These are phyloP conservation scores for Achroia grisella DNA, from an alignment of 1,140 invertebrate species.

Conservation along the genomic window DNA sequence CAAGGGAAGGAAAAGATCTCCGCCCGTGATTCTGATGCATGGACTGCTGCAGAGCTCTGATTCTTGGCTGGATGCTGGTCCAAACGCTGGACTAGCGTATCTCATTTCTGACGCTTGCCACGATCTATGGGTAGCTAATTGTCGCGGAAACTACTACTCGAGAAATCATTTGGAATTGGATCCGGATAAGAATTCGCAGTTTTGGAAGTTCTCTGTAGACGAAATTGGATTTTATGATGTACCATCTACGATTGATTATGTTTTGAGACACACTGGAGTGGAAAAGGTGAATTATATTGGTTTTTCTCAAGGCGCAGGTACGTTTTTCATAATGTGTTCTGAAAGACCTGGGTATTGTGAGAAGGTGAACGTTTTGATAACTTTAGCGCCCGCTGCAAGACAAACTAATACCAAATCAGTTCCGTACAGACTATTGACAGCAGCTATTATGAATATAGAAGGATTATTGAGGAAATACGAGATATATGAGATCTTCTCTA, in stretches of 20 bases:
- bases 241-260: constrained; percentile 81
- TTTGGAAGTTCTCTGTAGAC: constrained; percentile 76
- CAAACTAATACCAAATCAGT: constrained; percentile 33
- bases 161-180: constrained; percentile 69
- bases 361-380: constrained; percentile 38
- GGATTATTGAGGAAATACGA: constrained; percentile 10
- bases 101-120: constrained; percentile 81
- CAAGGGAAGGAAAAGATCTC: constrained; percentile 3
- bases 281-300: constrained; percentile 74
- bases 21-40: constrained; percentile 70
- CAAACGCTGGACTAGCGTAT: constrained; percentile 77
- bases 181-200: constrained; percentile 68
- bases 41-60: constrained; percentile 80
- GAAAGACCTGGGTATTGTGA: constrained; percentile 43
- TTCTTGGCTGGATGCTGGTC: constrained; percentile 78
- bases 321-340: constrained; percentile 45
- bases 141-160: constrained; percentile 79
- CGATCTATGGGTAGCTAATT: constrained; percentile 85
- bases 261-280: constrained; percentile 69
- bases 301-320: constrained; percentile 76
- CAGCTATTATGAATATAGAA: constrained; percentile 14
- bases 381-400: constrained; percentile 39
- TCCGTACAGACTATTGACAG: constrained; percentile 14
- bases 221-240: constrained; percentile 84
- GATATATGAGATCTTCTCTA: constrained; percentile 29